Evolutionary conservation across 2,888 invertebrate species (phyloP).

Genomic region (Epinotia nisella): DNA sequence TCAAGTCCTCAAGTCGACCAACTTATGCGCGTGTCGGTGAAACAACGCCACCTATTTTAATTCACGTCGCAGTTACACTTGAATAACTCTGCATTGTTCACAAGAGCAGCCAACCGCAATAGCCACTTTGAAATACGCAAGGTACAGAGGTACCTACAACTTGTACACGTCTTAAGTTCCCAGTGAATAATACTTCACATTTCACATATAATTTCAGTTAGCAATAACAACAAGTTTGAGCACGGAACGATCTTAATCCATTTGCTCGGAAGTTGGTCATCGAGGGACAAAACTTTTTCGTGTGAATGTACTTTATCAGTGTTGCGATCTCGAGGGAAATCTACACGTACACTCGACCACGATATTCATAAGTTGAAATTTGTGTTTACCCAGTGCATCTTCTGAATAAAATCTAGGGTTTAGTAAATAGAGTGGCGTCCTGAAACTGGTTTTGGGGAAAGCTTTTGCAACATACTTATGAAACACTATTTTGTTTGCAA

Average conservation of each 20-base stretch:
- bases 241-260: slow-evolving; percentile 44
- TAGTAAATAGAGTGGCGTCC: background rate
- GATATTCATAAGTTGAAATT: slow-evolving; percentile 42
- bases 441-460: slow-evolving; percentile 18
- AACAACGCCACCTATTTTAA: slow-evolving; percentile 60
- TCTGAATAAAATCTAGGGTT: slow-evolving; percentile 26
- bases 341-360: slow-evolving; percentile 42
- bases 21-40: slow-evolving; percentile 62
- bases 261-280: slow-evolving; percentile 43
- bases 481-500: background rate
- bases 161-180: slow-evolving; percentile 1
- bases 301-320: slow-evolving; percentile 45
- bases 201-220: slow-evolving; percentile 36
- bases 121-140: slow-evolving; percentile 31
- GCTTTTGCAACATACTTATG: slow-evolving; percentile 20
- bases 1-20: slow-evolving; percentile 55
- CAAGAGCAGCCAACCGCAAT: slow-evolving; percentile 23
- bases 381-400: slow-evolving; percentile 25
- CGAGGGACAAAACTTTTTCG: slow-evolving; percentile 43
- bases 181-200: slow-evolving; percentile 9
- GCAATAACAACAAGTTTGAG: slow-evolving; percentile 41
- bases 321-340: slow-evolving; percentile 42
- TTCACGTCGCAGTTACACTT: slow-evolving; percentile 49
- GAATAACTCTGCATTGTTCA: slow-evolving; percentile 36
- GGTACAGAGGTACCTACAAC: background rate